Evolutionary conservation across 2,797 vertebrate species (phyloP).

Genomic region (Onychomys arenicola): DNA sequence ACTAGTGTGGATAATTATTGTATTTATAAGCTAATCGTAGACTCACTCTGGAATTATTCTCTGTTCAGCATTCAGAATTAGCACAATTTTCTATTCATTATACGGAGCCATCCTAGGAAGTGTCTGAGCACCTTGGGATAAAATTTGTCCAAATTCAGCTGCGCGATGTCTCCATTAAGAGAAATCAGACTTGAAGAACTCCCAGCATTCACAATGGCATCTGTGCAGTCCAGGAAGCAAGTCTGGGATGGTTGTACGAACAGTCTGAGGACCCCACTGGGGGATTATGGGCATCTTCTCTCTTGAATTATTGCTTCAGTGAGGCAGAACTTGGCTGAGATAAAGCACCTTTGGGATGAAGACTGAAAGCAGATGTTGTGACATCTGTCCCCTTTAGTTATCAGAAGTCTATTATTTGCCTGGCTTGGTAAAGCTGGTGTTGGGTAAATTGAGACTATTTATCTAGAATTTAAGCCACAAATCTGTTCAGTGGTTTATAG

Average conservation of each 20-base stretch:
- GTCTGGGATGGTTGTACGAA: neutral
- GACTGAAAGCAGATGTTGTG: slow-evolving; percentile 57
- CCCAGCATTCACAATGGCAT: neutral
- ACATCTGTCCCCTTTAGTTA: slow-evolving; percentile 50
- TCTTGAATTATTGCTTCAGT: slow-evolving; percentile 36
- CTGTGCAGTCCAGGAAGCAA: neutral
- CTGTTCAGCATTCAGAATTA: slow-evolving; percentile 52
- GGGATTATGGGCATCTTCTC: slow-evolving; percentile 1
- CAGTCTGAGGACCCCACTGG: neutral
- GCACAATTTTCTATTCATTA: slow-evolving; percentile 55
- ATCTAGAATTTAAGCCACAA: slow-evolving; percentile 73
- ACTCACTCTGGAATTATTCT: slow-evolving; percentile 58
- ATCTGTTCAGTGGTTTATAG: slow-evolving; percentile 66
- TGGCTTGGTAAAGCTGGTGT: slow-evolving; percentile 52
- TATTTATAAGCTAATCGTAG: slow-evolving; percentile 66
- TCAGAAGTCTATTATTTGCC: slow-evolving; percentile 58
- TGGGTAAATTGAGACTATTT: slow-evolving; percentile 70
- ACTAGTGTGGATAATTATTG: slow-evolving; percentile 67
- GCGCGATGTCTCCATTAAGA: slow-evolving; percentile 7
- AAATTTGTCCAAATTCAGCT: slow-evolving; percentile 38
- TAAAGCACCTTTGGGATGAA: neutral
- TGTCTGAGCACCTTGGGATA: slow-evolving; percentile 6
- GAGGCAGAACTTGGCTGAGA: slow-evolving; percentile 6
- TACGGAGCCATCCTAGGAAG: slow-evolving; percentile 38
- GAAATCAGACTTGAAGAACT: neutral